Evolutionary conservation across 2,797 vertebrate genomes (phyloP).

Genomic region (Vespertilio murinus): DNA sequence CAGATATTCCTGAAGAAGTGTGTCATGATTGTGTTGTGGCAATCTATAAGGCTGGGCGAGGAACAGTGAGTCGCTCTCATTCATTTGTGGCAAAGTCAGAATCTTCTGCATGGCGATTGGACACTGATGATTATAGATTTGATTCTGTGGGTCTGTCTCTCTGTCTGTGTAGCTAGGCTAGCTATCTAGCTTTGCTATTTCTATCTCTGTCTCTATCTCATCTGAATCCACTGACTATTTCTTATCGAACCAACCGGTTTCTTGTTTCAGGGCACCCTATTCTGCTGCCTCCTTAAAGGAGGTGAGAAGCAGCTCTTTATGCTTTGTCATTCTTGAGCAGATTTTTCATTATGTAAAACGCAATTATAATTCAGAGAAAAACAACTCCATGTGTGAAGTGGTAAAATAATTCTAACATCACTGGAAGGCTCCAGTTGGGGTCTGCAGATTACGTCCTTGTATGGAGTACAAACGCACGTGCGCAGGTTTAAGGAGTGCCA

Average conservation of each 20-base stretch:
- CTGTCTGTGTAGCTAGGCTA: too few relatives aligned
- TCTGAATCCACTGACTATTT: background rate
- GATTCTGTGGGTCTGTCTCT: too few relatives aligned
- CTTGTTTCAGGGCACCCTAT: background rate
- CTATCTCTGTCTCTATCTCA: background rate
- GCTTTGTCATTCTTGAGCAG: conserved; percentile 72
- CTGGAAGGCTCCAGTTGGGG: conserved; percentile 51
- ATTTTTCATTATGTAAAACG: conserved; percentile 80
- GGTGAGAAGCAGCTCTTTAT: conserved; percentile 56
- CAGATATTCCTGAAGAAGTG: background rate
- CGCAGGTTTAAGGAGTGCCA: background rate
- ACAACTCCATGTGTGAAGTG: conserved; percentile 73
- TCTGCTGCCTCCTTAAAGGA: background rate
- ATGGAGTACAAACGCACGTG: background rate
- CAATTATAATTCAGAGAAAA: conserved; percentile 81
- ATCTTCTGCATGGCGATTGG: background rate
- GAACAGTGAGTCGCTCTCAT: background rate
- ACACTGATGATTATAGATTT: background rate
- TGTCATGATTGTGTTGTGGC: background rate
- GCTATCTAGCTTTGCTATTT: background rate
- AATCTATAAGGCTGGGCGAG: rapidly evolving
- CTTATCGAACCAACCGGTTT: background rate
- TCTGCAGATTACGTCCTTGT: background rate
- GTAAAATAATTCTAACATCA: conserved; percentile 56
- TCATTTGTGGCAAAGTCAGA: background rate